Evolutionary conservation across 2,888 invertebrate genomes (phyloP).

Genomic region (Coenonympha glycerion): DNA sequence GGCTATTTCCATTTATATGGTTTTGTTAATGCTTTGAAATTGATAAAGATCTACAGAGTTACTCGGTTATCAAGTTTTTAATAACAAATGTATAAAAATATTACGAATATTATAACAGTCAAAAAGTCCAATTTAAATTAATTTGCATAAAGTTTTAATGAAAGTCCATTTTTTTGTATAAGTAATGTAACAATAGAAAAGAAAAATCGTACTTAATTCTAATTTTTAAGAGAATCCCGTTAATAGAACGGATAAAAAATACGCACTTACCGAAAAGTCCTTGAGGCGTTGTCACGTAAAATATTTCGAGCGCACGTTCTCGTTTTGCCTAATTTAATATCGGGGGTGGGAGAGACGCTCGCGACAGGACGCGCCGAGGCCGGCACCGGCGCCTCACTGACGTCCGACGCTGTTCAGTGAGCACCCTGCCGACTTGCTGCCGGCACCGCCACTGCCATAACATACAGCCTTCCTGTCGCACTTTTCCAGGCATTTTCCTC

Average conservation of each 20-base stretch:
- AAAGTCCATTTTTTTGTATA: neutral
- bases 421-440: too few species aligned
- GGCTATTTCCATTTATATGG: too few species aligned
- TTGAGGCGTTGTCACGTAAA: constrained; percentile 10
- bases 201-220: too few species aligned
- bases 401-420: constrained; percentile 18
- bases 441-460: constrained; percentile 12
- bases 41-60: too few species aligned
- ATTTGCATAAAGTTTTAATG: neutral
- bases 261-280: constrained; percentile 15
- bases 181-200: too few species aligned
- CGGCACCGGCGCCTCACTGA: constrained; percentile 27
- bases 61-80: too few species aligned
- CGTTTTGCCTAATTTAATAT: constrained; percentile 12
- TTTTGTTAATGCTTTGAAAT: too few species aligned
- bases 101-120: too few species aligned
- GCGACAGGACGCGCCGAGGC: constrained; percentile 11
- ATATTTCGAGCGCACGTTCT: constrained; percentile 9
- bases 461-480: constrained; percentile 12
- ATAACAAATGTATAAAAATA: too few species aligned
- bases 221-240: too few species aligned
- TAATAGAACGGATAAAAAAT: neutral
- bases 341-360: neutral
- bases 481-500: constrained; percentile 5
- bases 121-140: neutral